These are phyloP conservation scores for Pardalotus punctatus DNA, from an alignment of 2,113 vertebrate genomes.

Conservation along the genomic window DNA sequence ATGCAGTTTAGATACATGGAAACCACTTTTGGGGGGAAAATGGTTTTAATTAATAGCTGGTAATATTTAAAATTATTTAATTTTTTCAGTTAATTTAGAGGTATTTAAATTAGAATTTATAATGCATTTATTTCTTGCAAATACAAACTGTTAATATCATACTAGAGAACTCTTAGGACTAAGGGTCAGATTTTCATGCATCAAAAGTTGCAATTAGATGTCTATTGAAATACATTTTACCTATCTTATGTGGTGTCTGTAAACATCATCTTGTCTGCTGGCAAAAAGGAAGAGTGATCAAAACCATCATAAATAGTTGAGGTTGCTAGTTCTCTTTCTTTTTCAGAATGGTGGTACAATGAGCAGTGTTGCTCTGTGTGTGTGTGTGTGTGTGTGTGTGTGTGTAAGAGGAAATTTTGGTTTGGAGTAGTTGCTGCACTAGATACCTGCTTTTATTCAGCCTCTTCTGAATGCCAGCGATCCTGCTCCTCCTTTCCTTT, in stretches of 20 bases:
- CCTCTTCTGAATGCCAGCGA: background rate
- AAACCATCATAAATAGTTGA: background rate
- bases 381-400: too few relatives aligned
- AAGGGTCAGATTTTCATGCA: background rate
- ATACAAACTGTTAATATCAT: background rate
- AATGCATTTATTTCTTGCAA: background rate
- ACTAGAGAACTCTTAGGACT: background rate
- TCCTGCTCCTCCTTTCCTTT: background rate
- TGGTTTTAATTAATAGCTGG: background rate
- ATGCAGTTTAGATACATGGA: background rate
- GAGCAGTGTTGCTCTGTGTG: background rate
- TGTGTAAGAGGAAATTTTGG: background rate
- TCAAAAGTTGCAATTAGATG: background rate
- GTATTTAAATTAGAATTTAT: background rate
- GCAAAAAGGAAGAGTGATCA: background rate
- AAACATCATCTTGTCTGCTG: background rate
- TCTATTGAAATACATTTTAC: background rate
- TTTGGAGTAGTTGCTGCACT: background rate
- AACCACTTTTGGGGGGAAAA: background rate
- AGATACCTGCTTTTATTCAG: background rate
- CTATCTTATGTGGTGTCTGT: accelerated
- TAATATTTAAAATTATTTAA: background rate
- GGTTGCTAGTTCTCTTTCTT: background rate
- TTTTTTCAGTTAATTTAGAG: background rate
- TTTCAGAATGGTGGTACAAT: background rate